A percentile compares a stretch with the other conserved stretches of the same genome.
Conservation (phyloP, 2,797 vertebrate genomes). For the Moxostoma hubbsi region DNA sequence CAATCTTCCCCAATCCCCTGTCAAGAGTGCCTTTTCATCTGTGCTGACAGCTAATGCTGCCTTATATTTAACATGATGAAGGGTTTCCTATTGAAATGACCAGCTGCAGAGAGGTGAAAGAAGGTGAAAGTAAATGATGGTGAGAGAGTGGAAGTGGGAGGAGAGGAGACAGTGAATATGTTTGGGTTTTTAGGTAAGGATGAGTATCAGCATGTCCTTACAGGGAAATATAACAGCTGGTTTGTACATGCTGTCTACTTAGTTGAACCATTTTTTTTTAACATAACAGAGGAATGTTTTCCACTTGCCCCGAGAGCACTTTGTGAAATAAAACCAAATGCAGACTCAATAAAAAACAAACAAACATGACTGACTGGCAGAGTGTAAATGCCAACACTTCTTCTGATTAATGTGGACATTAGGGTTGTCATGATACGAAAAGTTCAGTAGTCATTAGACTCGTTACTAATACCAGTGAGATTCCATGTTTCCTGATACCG, state of each 20-base stretch:
- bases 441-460: too few species aligned
- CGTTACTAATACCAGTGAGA: too few species aligned
- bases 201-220: conserved; percentile 24
- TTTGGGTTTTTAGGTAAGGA: conserved; percentile 26
- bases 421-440: too few species aligned
- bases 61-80: conserved; percentile 8
- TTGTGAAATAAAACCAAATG: not conserved
- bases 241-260: conserved; percentile 21
- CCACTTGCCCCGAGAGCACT: not conserved
- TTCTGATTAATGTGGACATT: too few species aligned
- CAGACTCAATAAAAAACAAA: too few species aligned
- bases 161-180: not conserved
- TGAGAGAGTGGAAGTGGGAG: not conserved
- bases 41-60: conserved; percentile 14
- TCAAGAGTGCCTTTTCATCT: conserved; percentile 29
- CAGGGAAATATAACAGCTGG: conserved; percentile 37
- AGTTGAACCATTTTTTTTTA: not conserved
- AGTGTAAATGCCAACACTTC: too few species aligned
- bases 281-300: conserved; percentile 20
- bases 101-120: conserved; percentile 5
- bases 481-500: too few species aligned
- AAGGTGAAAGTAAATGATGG: conserved; percentile 13
- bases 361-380: not conserved
- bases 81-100: conserved; percentile 5
- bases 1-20: conserved; percentile 9